Evolutionary conservation across 2,113 vertebrate genomes (phyloP).

Genomic region (Silurus asotus): DNA sequence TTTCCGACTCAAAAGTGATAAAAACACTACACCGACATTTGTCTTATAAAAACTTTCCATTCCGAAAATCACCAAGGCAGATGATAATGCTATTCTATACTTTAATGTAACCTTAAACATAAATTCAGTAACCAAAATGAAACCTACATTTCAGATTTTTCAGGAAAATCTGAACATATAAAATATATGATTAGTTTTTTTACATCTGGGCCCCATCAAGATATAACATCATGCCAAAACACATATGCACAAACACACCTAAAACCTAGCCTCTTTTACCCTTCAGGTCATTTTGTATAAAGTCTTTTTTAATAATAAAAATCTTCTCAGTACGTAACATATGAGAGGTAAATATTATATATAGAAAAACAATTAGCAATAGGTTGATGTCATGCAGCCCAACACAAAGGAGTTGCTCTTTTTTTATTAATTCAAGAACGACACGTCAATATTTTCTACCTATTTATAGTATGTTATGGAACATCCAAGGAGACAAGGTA

Average conservation of each 20-base stretch:
- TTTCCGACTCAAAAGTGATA: background rate
- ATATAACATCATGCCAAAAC: background rate
- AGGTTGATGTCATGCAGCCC: background rate
- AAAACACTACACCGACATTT: background rate
- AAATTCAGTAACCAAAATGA: background rate
- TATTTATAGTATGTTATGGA: background rate
- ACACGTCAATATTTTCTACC: background rate
- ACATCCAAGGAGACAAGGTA: background rate
- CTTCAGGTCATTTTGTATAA: background rate
- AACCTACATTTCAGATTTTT: background rate
- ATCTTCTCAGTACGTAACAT: background rate
- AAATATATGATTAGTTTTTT: background rate
- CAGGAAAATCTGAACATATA: background rate
- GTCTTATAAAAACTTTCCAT: too few relatives aligned
- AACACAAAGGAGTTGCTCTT: background rate
- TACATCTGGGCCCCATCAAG: background rate
- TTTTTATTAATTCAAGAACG: background rate
- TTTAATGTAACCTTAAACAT: background rate
- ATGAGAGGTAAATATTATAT: background rate
- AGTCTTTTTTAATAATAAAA: background rate
- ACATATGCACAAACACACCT: background rate
- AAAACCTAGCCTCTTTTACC: background rate
- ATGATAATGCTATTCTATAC: too few relatives aligned
- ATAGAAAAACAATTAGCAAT: background rate
- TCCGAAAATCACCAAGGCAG: too few relatives aligned